Conservation (phyloP, 2,888 invertebrate species). For the Electrophaes corylata region DNA sequence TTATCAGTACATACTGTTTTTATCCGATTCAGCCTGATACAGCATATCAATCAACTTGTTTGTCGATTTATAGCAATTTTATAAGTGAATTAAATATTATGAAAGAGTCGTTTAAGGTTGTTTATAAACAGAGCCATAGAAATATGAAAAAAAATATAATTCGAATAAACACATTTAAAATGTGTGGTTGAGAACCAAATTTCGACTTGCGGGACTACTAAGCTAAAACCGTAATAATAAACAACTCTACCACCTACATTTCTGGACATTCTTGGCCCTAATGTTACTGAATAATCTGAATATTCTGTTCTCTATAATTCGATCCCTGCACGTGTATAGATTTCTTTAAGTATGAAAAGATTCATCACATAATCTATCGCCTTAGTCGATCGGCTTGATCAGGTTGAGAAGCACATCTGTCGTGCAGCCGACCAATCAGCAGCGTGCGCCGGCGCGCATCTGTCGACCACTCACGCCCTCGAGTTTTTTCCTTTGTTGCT, state of each 20-base stretch:
- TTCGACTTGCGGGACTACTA: too few species aligned
- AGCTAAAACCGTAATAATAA: too few species aligned
- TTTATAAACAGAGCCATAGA: too few species aligned
- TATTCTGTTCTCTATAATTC: not conserved
- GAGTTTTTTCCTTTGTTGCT: slow-evolving; percentile 64
- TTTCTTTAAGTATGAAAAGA: slow-evolving; percentile 32
- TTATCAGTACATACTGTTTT: slow-evolving; percentile 27
- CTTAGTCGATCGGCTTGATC: slow-evolving; percentile 39
- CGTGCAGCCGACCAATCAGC: slow-evolving; percentile 65
- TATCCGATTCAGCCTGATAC: slow-evolving; percentile 18
- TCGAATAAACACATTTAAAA: too few species aligned
- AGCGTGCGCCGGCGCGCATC: slow-evolving; percentile 68
- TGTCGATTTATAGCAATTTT: not conserved
- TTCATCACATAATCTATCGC: slow-evolving; percentile 24
- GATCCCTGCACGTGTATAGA: slow-evolving; percentile 17
- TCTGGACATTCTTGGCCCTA: too few species aligned
- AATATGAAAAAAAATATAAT: too few species aligned
- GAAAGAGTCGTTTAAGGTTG: not conserved
- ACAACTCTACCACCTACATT: not conserved
- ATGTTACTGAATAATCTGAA: not conserved
- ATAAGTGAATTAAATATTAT: not conserved
- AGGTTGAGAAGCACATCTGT: slow-evolving; percentile 66
- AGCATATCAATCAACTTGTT: not conserved
- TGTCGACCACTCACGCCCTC: slow-evolving; percentile 61
- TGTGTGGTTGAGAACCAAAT: too few species aligned